Percentiles rank a stretch among this genome's conserved stretches.
Conservation (phyloP, 2,888 invertebrate species). For the Dermolepida albohirtum region DNA sequence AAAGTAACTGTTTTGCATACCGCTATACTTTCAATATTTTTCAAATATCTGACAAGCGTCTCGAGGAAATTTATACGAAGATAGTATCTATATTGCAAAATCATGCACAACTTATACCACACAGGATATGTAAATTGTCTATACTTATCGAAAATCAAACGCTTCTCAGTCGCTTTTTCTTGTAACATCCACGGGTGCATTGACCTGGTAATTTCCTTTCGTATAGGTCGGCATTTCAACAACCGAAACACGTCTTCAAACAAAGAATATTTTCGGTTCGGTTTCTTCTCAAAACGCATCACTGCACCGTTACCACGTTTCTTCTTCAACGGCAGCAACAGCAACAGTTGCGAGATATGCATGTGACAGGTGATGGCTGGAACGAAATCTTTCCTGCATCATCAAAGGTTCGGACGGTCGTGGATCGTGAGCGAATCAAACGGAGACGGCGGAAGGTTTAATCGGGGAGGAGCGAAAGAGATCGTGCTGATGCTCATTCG, state of each 20-base stretch:
- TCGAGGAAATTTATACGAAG: too few species aligned
- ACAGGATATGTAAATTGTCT: too few species aligned
- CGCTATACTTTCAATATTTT: too few species aligned
- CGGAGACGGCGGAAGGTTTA: not conserved
- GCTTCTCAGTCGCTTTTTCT: constrained; percentile 3
- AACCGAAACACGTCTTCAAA: constrained; percentile 23
- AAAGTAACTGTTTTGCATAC: too few species aligned
- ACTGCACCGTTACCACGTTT: constrained; percentile 1
- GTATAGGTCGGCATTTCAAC: constrained; percentile 7
- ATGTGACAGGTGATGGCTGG: constrained; percentile 26
- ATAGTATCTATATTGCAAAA: too few species aligned
- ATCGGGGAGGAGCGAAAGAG: not conserved
- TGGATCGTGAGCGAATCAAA: constrained; percentile 1
- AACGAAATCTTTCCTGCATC: constrained; percentile 17
- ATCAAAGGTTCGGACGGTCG: not conserved
- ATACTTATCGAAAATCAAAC: too few species aligned
- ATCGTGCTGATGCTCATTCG: not conserved
- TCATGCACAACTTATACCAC: too few species aligned
- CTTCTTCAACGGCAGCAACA: constrained; percentile 15
- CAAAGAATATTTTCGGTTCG: constrained; percentile 26
- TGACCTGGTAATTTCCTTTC: constrained; percentile 21
- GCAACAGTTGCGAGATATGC: constrained; percentile 30
- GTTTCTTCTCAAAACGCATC: constrained; percentile 5
- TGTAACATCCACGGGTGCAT: constrained; percentile 16
- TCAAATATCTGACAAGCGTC: too few species aligned